Evolutionary conservation across 2,888 invertebrate species (phyloP).

Genomic region (Hartigia nigra): DNA sequence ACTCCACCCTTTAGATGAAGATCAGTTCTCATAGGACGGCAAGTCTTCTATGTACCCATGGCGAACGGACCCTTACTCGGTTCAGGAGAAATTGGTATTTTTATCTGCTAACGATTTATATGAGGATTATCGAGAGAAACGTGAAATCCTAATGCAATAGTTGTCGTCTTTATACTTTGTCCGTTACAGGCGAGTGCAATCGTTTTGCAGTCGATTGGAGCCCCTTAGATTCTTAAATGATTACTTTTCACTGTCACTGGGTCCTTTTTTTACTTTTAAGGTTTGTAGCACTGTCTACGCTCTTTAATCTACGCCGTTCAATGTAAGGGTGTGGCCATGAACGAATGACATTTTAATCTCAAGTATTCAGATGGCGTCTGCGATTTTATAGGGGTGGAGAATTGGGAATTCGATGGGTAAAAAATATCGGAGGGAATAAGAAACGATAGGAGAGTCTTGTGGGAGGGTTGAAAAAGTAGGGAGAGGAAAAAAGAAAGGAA

Average conservation of each 20-base stretch:
- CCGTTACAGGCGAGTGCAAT: background rate
- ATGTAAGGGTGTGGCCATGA: constrained; percentile 11
- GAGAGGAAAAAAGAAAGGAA: constrained; percentile 10
- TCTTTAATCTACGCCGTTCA: background rate
- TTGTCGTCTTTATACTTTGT: background rate
- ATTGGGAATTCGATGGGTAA: constrained; percentile 25
- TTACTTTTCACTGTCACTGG: background rate
- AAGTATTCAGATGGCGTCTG: constrained; percentile 61
- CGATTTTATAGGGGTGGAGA: constrained; percentile 47
- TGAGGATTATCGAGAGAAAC: background rate
- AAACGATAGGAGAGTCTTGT: constrained; percentile 10
- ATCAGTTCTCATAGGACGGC: constrained; percentile 16
- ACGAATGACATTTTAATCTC: constrained; percentile 63
- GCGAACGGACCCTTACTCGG: background rate
- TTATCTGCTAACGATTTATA: background rate
- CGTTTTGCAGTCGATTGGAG: background rate
- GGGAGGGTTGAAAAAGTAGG: background rate
- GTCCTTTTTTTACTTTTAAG: background rate
- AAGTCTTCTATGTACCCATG: background rate
- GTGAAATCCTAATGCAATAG: background rate
- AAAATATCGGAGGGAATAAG: constrained; percentile 26
- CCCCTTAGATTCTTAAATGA: background rate
- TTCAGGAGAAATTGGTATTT: background rate
- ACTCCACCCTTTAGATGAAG: constrained; percentile 17
- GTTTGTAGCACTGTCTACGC: background rate